phyloP scores from a whole-genome alignment of 2,888 invertebrate genomes.

The Pinctada fucata region DNA sequence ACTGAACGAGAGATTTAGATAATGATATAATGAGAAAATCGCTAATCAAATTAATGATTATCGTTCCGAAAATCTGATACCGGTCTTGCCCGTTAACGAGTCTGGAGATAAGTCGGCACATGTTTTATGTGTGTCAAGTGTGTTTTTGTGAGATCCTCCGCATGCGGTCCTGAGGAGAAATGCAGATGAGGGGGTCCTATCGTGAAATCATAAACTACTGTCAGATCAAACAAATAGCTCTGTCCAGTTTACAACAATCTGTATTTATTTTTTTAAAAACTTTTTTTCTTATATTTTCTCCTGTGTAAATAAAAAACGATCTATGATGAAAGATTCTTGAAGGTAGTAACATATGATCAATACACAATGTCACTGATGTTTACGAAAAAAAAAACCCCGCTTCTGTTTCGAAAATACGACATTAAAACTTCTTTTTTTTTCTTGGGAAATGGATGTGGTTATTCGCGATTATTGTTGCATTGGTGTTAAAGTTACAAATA shows the following conservation, averaged over 20 bases:
- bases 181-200: neutral
- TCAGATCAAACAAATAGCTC: slow-evolving; percentile 3
- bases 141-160: slow-evolving; percentile 2
- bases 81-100: slow-evolving; percentile 16
- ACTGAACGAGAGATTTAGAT: neutral
- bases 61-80: slow-evolving; percentile 10
- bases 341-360: too few species aligned
- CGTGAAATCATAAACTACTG: slow-evolving; percentile 4
- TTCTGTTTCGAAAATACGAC: too few species aligned
- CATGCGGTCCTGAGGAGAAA: neutral
- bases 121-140: slow-evolving; percentile 29
- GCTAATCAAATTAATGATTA: slow-evolving; percentile 26
- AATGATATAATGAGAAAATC: slow-evolving; percentile 11
- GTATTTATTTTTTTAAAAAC: too few species aligned
- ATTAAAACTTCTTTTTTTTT: too few species aligned
- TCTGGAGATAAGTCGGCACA: slow-evolving; percentile 21
- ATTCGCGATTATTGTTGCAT: too few species aligned
- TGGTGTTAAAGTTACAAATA: too few species aligned
- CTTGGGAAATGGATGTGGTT: too few species aligned
- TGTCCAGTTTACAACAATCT: neutral
- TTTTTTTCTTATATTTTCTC: too few species aligned
- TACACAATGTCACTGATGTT: too few species aligned
- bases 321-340: too few species aligned
- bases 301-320: too few species aligned
- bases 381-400: too few species aligned